Evolutionary conservation across 2,113 vertebrate species (phyloP).

Genomic region (Mus musculus): DNA sequence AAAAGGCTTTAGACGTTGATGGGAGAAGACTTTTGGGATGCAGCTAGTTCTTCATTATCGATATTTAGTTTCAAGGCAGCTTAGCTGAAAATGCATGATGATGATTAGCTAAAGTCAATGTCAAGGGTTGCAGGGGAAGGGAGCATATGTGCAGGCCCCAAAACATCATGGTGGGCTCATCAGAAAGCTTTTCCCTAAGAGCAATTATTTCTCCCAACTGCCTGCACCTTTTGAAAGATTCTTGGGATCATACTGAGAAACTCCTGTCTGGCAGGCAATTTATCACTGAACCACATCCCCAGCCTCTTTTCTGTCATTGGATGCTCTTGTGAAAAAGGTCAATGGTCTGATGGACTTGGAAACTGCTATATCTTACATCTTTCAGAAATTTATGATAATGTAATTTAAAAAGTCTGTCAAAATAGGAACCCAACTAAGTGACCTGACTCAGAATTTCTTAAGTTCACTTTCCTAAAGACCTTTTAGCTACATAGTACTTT

Average conservation of each 20-base stretch:
- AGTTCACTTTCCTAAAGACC: neutral
- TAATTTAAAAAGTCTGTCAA: neutral
- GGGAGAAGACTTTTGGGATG: neutral
- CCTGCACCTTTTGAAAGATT: neutral
- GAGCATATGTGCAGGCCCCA: neutral
- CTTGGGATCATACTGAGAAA: neutral
- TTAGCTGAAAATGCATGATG: neutral
- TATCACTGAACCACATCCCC: neutral
- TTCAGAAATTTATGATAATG: neutral
- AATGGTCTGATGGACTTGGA: neutral
- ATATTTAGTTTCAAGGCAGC: neutral
- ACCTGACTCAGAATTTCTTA: slow-evolving; percentile 29
- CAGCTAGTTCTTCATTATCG: neutral
- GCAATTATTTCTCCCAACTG: neutral
- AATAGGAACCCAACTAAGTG: neutral
- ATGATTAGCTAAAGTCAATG: neutral
- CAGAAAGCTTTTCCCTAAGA: neutral
- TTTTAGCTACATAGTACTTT: neutral
- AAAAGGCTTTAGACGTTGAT: neutral
- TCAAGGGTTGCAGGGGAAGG: neutral
- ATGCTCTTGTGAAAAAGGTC: neutral
- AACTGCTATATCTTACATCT: neutral
- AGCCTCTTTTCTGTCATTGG: neutral
- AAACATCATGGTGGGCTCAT: neutral
- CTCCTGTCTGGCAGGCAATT: neutral